phyloP scores from a whole-genome alignment of 2,888 invertebrate genomes.

The Hypolimnas misippus region DNA sequence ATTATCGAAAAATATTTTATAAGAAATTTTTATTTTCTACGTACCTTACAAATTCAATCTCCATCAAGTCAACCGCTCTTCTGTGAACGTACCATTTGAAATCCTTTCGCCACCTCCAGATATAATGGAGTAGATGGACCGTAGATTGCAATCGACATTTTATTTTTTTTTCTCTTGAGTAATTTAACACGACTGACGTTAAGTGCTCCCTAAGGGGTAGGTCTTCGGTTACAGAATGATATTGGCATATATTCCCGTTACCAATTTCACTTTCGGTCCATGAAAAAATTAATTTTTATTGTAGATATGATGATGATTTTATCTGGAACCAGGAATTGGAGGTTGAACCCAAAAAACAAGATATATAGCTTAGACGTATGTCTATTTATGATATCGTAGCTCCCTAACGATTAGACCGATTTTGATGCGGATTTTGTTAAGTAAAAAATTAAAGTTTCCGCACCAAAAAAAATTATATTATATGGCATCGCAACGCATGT shows the following conservation, averaged over 20 bases:
- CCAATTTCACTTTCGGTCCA: neutral
- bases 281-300: neutral
- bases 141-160: slow-evolving; percentile 49
- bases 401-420: too few species aligned
- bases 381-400: too few species aligned
- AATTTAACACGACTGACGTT: slow-evolving; percentile 66
- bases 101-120: slow-evolving; percentile 3
- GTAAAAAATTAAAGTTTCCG: too few species aligned
- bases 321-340: too few species aligned
- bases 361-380: too few species aligned
- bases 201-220: slow-evolving; percentile 12
- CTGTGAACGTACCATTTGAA: slow-evolving; percentile 9
- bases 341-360: too few species aligned
- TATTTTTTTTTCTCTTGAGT: slow-evolving; percentile 51
- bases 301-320: neutral
- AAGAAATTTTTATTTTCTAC: neutral
- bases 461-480: too few species aligned
- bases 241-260: neutral
- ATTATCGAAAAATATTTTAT: neutral
- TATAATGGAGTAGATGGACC: slow-evolving; percentile 1
- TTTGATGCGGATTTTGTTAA: too few species aligned
- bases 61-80: slow-evolving; percentile 3
- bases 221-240: slow-evolving; percentile 11
- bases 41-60: neutral
- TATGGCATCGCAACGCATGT: too few species aligned